Percentiles rank a stretch among this genome's conserved stretches.
phyloP scores from a whole-genome alignment of 1,140 invertebrate genomes.

The Hetaerina americana region DNA sequence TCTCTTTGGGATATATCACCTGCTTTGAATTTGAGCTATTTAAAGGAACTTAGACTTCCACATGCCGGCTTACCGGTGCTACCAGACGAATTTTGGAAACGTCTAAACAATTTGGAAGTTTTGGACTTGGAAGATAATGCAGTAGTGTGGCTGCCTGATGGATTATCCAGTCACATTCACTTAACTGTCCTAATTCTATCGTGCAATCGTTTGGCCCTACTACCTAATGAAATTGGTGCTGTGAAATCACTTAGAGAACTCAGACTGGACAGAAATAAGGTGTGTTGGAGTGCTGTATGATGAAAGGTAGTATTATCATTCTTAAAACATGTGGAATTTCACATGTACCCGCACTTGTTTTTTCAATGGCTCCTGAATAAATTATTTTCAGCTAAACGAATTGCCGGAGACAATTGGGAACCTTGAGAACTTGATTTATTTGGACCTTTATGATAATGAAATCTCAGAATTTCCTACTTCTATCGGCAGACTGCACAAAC shows the following conservation, averaged over 20 bases:
- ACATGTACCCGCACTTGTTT: no score
- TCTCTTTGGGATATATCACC: not conserved
- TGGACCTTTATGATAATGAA: not conserved
- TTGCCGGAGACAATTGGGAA: not conserved
- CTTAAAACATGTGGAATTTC: not conserved
- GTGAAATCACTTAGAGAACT: not conserved
- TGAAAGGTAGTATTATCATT: not conserved
- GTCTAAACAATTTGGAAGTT: not conserved
- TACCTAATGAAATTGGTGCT: not conserved
- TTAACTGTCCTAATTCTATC: not conserved
- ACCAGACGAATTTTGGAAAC: not conserved
- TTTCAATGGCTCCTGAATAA: no score
- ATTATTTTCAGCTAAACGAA: not conserved
- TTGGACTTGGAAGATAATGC: not conserved
- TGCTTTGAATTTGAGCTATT: not conserved
- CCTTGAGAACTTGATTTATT: not conserved
- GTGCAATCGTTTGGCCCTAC: not conserved
- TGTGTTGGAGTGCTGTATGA: not conserved
- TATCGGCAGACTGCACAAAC: not conserved
- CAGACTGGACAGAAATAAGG: not conserved
- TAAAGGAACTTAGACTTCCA: not conserved
- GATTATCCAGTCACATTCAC: not conserved
- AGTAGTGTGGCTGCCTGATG: not conserved
- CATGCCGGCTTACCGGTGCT: not conserved
- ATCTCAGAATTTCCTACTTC: not conserved